Evolutionary conservation across 2,888 invertebrate genomes (phyloP), one percentile per base, ranked within the genome.

Genomic region (Drosophila neonasuta): DNA sequence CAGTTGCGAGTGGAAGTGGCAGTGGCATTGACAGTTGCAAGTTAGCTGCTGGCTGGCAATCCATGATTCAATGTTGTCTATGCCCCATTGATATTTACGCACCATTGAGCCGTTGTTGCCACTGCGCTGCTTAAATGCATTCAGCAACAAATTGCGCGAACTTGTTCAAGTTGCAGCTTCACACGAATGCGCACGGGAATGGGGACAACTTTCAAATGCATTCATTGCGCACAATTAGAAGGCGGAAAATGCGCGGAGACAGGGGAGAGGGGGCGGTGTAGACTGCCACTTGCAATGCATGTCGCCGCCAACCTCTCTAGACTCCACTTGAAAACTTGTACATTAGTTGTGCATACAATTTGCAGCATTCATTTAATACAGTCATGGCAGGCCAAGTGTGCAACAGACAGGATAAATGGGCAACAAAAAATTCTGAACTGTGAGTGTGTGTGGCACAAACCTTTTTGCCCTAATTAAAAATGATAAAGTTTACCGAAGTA

Each of bases 171-270:
- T 77, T 75, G 80, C 75, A 68, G 68, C 61, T 65, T 59, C 68
- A 60, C 68, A 62, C 62, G 63, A 63, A 65, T 55, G 49, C 50
- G 32, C 62, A 60, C 49, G 32, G 46, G 15, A 10, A 32, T 24
- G 9, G 9, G 56, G 46, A 59, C 64, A 69, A 73, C 63, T 80
- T 78, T 71, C 57, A 80, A 86, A 65, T 76, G 68, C 70, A 66
- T 83, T 77, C 72, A 80, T 71, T 78, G 80, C 67, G 68, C 84
- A 84, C 86, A 81, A 81, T 86, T 86, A 86, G 78, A 71, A 78
- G 59, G 24, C n/a, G 2, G 24, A 24, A 24, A 24, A 24, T 24
- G 6, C 24, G 24, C 24, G 24, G 24, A 24, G 24, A 1, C 24
- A 5, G 24, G 24, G 24, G 24, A 6, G 24, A 24, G 6, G 24